Conservation (phyloP, 1,140 invertebrate genomes). For the Heliothis virescens region DNA sequence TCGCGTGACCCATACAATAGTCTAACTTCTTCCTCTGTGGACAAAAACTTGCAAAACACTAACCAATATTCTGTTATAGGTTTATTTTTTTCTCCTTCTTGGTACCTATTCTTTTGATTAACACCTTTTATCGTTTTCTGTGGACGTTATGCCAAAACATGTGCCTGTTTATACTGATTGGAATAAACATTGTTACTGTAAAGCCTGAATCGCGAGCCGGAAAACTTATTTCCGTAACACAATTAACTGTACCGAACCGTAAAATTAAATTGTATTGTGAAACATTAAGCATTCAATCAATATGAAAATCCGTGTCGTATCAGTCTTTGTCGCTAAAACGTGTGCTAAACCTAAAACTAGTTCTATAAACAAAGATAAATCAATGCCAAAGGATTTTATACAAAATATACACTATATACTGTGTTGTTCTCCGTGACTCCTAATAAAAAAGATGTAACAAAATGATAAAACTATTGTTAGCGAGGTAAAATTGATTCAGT, state of each 20-base stretch:
- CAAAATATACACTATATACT: background rate
- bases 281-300: slow-evolving; percentile 53
- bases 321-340: slow-evolving; percentile 10
- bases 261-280: slow-evolving; percentile 69
- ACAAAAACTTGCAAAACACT: no score
- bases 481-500: slow-evolving; percentile 77
- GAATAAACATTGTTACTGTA: background rate
- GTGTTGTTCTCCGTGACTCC: background rate
- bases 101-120: no score
- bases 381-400: slow-evolving; percentile 29
- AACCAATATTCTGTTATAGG: no score
- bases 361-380: slow-evolving; percentile 20
- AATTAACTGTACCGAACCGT: slow-evolving; percentile 61
- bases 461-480: slow-evolving; percentile 68
- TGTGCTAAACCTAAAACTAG: background rate
- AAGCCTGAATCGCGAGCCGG: slow-evolving; percentile 37
- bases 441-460: slow-evolving; percentile 24
- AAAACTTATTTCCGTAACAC: slow-evolving; percentile 55
- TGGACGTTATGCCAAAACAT: background rate
- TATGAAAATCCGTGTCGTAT: slow-evolving; percentile 65
- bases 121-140: background rate
- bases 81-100: no score
- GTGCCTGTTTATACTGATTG: background rate
- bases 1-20: slow-evolving; percentile 22
- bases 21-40: background rate